These are phyloP conservation scores for Mercenaria mercenaria DNA, from an alignment of 1,140 invertebrate genomes.

Conservation along the genomic window DNA sequence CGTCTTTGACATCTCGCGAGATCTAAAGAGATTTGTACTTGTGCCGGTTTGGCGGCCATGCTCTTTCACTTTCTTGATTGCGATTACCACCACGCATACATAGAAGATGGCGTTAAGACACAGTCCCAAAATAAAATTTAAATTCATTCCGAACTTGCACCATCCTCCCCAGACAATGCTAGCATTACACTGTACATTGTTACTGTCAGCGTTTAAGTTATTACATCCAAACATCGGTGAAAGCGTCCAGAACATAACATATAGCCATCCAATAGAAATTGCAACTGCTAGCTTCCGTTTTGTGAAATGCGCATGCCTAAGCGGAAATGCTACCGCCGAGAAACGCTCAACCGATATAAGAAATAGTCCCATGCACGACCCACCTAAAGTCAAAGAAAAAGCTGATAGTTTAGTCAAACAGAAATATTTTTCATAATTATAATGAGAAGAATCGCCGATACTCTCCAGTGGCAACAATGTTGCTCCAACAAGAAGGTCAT, in stretches of 20 bases:
- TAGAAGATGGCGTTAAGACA: neutral
- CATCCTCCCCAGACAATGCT: conserved; percentile 29
- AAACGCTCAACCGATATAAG: conserved; percentile 15
- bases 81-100: neutral
- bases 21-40: neutral
- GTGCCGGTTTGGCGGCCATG: conserved; percentile 13
- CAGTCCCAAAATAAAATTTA: conserved; percentile 1
- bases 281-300: neutral
- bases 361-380: neutral
- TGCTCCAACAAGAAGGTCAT: conserved; percentile 14
- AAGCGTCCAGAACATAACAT: conserved; percentile 21
- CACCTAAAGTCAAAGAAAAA: neutral
- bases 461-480: neutral
- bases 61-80: neutral
- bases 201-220: neutral
- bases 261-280: neutral
- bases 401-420: conserved; percentile 30
- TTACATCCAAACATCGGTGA: neutral
- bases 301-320: conserved; percentile 17
- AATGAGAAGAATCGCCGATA: neutral
- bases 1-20: conserved; percentile 41
- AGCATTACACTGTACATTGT: neutral
- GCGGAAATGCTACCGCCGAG: conserved; percentile 12
- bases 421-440: neutral
- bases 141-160: conserved; percentile 35